phyloP scores from a whole-genome alignment of 2,888 invertebrate genomes.

The Mechanitis mazaeus region DNA sequence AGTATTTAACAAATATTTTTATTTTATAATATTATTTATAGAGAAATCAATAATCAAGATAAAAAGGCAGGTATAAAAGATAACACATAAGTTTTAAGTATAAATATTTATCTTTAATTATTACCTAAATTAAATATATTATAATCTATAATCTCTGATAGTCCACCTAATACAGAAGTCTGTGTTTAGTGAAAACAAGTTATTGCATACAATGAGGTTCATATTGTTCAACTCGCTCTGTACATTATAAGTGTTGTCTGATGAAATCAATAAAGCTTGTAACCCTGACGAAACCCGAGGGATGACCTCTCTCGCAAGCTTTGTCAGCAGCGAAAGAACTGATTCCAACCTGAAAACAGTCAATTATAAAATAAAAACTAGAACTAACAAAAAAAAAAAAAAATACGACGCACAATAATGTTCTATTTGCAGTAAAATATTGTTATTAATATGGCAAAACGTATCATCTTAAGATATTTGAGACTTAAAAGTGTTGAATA shows the following conservation, averaged over 20 bases:
- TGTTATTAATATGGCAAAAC: not conserved
- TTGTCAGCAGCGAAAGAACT: constrained; percentile 34
- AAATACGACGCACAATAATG: not conserved
- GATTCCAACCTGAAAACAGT: constrained; percentile 33
- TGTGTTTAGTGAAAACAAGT: too few species aligned
- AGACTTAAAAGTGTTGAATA: not conserved
- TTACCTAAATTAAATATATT: too few species aligned
- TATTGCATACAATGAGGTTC: not conserved
- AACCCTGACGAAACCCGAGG: constrained; percentile 36
- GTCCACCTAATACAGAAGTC: too few species aligned
- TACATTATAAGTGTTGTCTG: constrained; percentile 22
- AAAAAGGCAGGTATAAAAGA: too few species aligned
- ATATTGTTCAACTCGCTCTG: not conserved
- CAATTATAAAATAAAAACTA: not conserved
- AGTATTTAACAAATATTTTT: too few species aligned
- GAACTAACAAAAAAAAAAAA: not conserved
- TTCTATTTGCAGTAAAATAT: not conserved
- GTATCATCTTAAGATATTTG: too few species aligned
- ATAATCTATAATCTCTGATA: too few species aligned
- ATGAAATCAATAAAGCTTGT: constrained; percentile 36
- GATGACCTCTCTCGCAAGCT: constrained; percentile 35
- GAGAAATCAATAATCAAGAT: too few species aligned
- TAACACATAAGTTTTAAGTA: too few species aligned
- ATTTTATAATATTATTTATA: too few species aligned
- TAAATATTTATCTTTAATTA: too few species aligned